Base-by-base conservation (phyloP, 2,888 invertebrate genomes). In the Epinotia demarniana region DNA sequence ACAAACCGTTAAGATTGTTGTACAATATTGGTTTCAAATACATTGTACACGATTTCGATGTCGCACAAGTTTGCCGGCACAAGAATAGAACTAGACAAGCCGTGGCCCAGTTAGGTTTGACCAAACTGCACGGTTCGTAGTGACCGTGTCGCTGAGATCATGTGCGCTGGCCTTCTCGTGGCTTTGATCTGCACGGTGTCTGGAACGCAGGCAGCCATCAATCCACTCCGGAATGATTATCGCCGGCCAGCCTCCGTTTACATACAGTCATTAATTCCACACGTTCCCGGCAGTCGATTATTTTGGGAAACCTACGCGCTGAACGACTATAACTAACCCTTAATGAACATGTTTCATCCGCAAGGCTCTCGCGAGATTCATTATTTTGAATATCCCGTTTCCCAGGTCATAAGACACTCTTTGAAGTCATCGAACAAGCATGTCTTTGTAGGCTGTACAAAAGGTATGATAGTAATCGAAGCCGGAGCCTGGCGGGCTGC, bases 401-500 rank as follows among this genome's bases (percentile, higher is more conserved):
- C 61, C 61, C 67, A 62, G 71, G 75, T 57, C 75, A 71, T 23
- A 43, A 23, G 70, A 75, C 64, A 55, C 64, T 60, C 27, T 72
- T 71, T 61, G 66, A 55, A 72, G 64, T 66, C 49, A 73, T 46
- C 39, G 64, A 75, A 75, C 71, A 72, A 71, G 66, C 61, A 61
- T 49, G 71, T 72, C 77, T 82, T 83, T 83, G 80, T 86, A 82
- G 82, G 83, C 81, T 84, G 81, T 82, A 89, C 86, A 89, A 89
- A 90, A 91, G 90, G 89, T 87, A 89, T 88, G 86, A 84, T 84
- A 81, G 85, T 83, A 85, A 89, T 87, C 88, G 90, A 89, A 89
- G 90, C 90, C 87, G 89, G 89, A 87, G 85, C 82, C 85, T 93
- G 93, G 93, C 91, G 78, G 55, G 57, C n/a, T 80, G 92, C 93